Conservation (phyloP, 2,113 vertebrate genomes). For the Ceyx melanurus region DNA sequence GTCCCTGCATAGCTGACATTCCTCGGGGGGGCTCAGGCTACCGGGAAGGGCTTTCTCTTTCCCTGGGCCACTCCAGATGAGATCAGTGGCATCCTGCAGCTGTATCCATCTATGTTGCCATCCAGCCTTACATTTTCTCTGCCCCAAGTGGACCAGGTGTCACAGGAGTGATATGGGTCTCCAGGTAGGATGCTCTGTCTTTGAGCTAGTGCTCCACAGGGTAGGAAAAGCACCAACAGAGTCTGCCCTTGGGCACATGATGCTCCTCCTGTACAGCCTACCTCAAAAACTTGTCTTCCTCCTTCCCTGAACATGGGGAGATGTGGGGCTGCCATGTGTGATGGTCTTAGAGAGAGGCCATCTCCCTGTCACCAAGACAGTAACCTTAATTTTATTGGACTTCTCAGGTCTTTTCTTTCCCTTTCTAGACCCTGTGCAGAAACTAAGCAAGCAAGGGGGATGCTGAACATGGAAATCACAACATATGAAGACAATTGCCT, state of each 20-base stretch:
- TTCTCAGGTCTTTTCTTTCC: not conserved
- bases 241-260: not conserved
- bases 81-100: not conserved
- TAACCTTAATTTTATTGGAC: not conserved
- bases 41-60: not conserved
- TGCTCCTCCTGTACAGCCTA: not conserved
- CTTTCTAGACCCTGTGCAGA: not conserved
- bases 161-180: not conserved
- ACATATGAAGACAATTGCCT: not conserved
- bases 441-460: fast-evolving
- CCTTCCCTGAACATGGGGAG: not conserved
- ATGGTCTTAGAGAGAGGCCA: not conserved
- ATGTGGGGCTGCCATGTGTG: not conserved
- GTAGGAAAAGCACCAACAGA: fast-evolving
- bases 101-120: fast-evolving
- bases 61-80: not conserved
- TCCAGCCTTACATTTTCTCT: not conserved
- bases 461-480: not conserved
- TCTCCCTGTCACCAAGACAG: fast-evolving
- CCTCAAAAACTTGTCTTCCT: not conserved
- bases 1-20: constrained; percentile 53
- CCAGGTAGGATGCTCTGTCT: not conserved
- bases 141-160: too few relatives aligned
- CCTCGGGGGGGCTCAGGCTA: not conserved
- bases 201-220: not conserved